phyloP scores from a whole-genome alignment of 2,113 vertebrate species.

The Otis tarda region DNA sequence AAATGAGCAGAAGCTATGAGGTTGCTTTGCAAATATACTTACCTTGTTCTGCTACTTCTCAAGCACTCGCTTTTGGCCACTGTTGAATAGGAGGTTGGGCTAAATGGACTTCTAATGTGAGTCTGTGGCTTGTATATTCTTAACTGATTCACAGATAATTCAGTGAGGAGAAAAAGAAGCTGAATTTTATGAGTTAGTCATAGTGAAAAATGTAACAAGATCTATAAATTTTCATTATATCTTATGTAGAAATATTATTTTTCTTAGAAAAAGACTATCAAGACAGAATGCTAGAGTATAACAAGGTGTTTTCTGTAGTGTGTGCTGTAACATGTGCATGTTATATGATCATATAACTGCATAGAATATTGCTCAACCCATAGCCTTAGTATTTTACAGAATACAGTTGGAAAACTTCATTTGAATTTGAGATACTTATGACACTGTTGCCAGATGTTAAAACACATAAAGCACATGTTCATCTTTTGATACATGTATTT shows the following conservation, averaged over 20 bases:
- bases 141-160: not conserved
- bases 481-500: not conserved
- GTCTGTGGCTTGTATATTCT: not conserved
- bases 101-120: not conserved
- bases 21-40: not conserved
- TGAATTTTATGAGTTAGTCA: not conserved
- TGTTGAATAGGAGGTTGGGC: not conserved
- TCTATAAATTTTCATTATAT: not conserved
- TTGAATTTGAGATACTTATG: not conserved
- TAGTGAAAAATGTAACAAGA: not conserved
- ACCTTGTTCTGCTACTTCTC: not conserved
- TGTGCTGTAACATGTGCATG: not conserved
- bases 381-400: not conserved
- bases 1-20: not conserved
- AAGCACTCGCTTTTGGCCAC: not conserved
- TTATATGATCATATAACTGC: not conserved
- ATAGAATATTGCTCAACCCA: not conserved
- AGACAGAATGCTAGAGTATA: not conserved
- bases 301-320: not conserved
- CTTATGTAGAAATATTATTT: not conserved
- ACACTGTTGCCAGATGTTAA: not conserved
- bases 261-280: not conserved
- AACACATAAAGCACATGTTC: not conserved
- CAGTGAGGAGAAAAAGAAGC: not conserved
- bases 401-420: not conserved